These are phyloP conservation scores for Clitarchus hookeri DNA, from an alignment of 2,888 invertebrate species.

Conservation along the genomic window DNA sequence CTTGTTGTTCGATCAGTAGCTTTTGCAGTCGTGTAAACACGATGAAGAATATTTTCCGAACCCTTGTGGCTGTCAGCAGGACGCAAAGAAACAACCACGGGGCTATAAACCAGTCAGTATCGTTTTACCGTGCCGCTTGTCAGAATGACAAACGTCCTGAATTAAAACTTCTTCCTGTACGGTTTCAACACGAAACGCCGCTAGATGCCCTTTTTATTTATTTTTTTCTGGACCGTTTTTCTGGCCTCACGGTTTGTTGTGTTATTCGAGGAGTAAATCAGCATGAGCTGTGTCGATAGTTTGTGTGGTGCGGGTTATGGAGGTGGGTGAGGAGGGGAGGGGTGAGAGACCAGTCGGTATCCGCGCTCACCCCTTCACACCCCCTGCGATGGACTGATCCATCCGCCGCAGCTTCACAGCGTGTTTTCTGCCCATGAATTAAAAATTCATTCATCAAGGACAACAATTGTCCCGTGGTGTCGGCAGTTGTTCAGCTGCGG, in stretches of 20 bases:
- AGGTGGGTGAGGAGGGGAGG: not conserved
- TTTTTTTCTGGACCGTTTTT: no score
- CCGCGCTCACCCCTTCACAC: not conserved
- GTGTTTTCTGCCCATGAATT: constrained; percentile 19
- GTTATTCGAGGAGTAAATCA: constrained; percentile 14
- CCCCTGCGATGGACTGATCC: not conserved
- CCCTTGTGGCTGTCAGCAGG: not conserved
- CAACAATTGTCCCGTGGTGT: constrained; percentile 24
- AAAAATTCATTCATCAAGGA: constrained; percentile 25
- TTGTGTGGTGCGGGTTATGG: not conserved
- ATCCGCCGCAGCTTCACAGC: constrained; percentile 16
- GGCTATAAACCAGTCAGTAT: not conserved
- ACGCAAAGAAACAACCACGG: not conserved
- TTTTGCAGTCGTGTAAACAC: not conserved
- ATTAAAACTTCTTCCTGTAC: not conserved
- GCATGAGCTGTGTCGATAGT: not conserved
- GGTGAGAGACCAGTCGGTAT: not conserved
- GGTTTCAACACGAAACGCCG: constrained; percentile 2
- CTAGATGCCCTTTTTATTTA: not conserved
- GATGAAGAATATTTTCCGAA: not conserved
- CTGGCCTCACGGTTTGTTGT: not conserved
- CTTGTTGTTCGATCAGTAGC: not conserved
- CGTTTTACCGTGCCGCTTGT: constrained; percentile 7
- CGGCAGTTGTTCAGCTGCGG: constrained; percentile 15
- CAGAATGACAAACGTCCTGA: constrained; percentile 1